Percentiles rank a stretch among this genome's conserved stretches.
Conservation (phyloP, 2,113 vertebrate genomes). For the Gobius niger region DNA sequence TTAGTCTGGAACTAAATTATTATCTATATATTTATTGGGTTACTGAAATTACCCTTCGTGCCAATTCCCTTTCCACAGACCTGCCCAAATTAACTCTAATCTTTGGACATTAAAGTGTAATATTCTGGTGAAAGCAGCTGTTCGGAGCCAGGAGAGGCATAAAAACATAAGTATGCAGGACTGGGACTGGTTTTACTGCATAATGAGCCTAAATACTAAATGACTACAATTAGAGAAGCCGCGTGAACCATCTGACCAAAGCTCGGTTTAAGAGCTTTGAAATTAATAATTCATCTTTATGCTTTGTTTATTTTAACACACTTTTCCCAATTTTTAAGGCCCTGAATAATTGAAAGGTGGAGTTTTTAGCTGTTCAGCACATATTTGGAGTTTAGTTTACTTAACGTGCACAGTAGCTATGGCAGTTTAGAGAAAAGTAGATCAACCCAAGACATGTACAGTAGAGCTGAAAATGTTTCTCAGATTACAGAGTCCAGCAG, state of each 20-base stretch:
- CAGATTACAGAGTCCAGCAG: no score
- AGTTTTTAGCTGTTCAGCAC: neutral
- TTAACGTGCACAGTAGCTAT: no score
- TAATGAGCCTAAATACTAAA: constrained; percentile 8
- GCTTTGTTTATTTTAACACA: constrained; percentile 26
- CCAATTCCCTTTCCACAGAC: neutral
- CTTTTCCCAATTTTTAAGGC: neutral
- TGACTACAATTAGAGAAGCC: constrained; percentile 3
- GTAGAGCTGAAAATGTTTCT: no score
- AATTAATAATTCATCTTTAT: constrained; percentile 19
- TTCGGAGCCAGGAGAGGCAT: neutral
- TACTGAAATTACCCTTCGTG: neutral
- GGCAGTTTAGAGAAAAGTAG: no score
- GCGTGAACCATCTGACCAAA: constrained; percentile 14
- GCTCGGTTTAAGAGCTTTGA: neutral
- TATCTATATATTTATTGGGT: neutral
- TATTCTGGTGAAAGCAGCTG: constrained; percentile 1
- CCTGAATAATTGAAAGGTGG: constrained; percentile 19
- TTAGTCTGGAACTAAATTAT: neutral
- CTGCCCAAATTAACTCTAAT: neutral
- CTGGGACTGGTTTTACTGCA: constrained; percentile 1
- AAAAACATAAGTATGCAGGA: constrained; percentile 3
- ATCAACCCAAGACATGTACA: no score
- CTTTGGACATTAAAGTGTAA: constrained; percentile 3
- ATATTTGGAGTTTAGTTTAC: neutral